These are phyloP conservation scores for Thripadectes ignobilis DNA, from an alignment of 2,797 vertebrate species.

Conservation along the genomic window DNA sequence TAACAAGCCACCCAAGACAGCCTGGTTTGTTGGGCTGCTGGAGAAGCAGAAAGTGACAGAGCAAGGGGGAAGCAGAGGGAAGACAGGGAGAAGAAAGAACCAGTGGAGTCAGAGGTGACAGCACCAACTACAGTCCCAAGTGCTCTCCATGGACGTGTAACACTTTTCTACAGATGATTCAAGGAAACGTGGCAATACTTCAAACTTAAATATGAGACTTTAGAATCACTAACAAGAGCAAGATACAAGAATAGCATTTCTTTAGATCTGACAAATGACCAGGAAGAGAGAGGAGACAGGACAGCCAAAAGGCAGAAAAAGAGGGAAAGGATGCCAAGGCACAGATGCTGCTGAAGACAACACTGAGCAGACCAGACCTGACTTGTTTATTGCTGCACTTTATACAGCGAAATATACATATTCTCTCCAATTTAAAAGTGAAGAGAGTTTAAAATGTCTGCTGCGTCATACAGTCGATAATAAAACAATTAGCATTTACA, in stretches of 20 bases:
- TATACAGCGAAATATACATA: background rate
- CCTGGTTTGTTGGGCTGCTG: background rate
- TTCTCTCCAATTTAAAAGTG: background rate
- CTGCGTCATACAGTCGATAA: background rate
- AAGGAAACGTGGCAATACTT: background rate
- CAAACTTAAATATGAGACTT: background rate
- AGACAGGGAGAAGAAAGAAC: background rate
- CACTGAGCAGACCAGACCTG: background rate
- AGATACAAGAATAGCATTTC: background rate
- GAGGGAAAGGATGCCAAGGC: background rate
- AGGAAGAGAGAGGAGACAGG: background rate
- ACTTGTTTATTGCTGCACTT: background rate
- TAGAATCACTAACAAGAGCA: background rate
- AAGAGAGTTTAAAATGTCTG: background rate
- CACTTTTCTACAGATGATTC: background rate
- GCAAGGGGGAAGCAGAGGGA: background rate
- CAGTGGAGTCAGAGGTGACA: background rate
- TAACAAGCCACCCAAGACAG: background rate
- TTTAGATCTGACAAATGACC: background rate
- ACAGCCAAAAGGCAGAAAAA: background rate
- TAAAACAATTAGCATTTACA: background rate
- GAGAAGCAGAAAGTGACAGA: background rate
- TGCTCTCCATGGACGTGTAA: fast-evolving
- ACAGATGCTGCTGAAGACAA: background rate
- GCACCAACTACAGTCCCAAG: fast-evolving